A percentile compares a stretch with the other conserved stretches of the same genome.
Conservation (phyloP, 2,888 invertebrate species). For the Deroplatys truncata region DNA sequence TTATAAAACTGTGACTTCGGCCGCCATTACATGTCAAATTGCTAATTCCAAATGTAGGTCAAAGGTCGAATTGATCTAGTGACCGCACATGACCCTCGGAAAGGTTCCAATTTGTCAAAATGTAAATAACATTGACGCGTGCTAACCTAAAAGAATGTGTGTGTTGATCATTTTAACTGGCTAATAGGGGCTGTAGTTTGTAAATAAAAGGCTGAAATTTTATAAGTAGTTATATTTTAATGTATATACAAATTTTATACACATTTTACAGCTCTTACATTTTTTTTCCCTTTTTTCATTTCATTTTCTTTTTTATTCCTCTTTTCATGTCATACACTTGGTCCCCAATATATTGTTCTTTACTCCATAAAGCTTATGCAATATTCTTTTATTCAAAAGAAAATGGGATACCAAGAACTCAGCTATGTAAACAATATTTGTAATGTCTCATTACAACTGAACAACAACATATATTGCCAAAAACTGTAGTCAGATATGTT, state of each 20-base stretch:
- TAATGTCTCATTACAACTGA: neutral
- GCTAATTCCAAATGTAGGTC: slow-evolving; percentile 5
- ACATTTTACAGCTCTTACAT: neutral
- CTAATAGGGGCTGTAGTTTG: neutral
- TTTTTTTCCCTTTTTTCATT: neutral
- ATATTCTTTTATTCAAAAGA: too few species aligned
- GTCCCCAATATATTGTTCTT: neutral
- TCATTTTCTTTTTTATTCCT: too few species aligned
- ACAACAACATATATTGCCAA: neutral
- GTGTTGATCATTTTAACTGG: neutral
- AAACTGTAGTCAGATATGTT: neutral
- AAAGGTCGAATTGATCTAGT: slow-evolving; percentile 8
- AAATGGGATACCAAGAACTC: too few species aligned
- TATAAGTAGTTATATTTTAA: neutral
- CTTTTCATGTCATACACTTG: neutral
- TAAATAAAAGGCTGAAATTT: neutral
- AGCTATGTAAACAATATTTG: neutral
- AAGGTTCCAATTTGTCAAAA: neutral
- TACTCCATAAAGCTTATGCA: neutral
- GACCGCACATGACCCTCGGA: neutral
- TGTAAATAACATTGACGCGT: neutral
- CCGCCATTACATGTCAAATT: slow-evolving; percentile 4
- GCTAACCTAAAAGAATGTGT: neutral
- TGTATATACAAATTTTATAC: neutral
- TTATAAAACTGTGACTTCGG: neutral